These are phyloP conservation scores for Bruchidius siliquastri DNA, from an alignment of 2,888 invertebrate genomes.

Conservation along the genomic window DNA sequence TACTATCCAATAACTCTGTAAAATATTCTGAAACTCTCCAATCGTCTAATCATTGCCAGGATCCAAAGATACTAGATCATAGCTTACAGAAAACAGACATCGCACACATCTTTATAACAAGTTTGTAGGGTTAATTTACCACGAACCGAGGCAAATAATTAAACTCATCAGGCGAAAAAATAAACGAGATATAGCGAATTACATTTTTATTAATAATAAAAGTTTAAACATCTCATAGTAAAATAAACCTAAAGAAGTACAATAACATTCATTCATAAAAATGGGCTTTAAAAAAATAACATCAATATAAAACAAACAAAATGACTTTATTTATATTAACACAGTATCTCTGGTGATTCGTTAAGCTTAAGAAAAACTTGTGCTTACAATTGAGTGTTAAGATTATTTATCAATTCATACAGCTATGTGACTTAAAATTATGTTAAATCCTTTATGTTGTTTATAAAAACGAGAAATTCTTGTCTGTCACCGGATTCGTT, in stretches of 20 bases:
- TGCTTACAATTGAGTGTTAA: conserved; percentile 6
- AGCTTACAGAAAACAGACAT: too few relatives aligned
- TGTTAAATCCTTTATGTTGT: background rate
- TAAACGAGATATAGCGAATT: background rate
- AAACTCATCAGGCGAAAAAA: too few relatives aligned
- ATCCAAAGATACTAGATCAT: too few relatives aligned
- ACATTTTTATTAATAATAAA: background rate
- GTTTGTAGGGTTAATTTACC: too few relatives aligned
- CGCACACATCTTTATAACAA: too few relatives aligned
- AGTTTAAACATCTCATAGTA: background rate
- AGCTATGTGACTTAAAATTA: background rate
- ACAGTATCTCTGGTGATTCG: conserved; percentile 18
- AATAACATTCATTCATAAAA: background rate
- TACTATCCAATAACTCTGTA: too few relatives aligned
- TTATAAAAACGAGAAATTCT: conserved; percentile 54
- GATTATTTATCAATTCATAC: background rate
- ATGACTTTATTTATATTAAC: conserved; percentile 20
- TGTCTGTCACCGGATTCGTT: conserved; percentile 61
- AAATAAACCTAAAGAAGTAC: background rate
- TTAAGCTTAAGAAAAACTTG: conserved; percentile 17
- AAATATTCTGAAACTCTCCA: too few relatives aligned
- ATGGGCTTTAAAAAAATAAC: conserved; percentile 17
- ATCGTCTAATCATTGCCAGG: too few relatives aligned
- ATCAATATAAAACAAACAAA: conserved; percentile 20
- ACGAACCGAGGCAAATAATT: too few relatives aligned